Conservation (phyloP, 1,140 invertebrate species). For the Penaeus indicus region DNA sequence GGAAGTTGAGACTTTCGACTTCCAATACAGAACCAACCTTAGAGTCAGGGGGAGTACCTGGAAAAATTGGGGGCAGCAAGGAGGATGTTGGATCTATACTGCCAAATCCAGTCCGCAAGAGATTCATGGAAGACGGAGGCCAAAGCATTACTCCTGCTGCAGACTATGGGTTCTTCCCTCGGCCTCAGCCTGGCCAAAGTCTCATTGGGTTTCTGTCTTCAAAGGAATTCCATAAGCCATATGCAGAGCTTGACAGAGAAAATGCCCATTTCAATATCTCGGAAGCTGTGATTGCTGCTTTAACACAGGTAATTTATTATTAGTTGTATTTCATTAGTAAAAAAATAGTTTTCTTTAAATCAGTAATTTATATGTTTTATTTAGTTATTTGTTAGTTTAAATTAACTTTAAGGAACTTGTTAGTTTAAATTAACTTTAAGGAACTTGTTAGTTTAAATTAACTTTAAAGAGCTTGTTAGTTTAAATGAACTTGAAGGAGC, state of each 20-base stretch:
- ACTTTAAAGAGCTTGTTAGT: too few species aligned
- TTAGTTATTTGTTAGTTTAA: too few species aligned
- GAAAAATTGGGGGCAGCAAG: not conserved
- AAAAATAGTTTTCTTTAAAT: too few species aligned
- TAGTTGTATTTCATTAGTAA: not conserved
- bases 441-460: too few species aligned
- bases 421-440: too few species aligned
- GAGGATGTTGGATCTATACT: not conserved
- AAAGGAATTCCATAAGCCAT: conserved; percentile 78
- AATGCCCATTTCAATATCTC: conserved; percentile 90
- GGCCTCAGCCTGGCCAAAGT: conserved; percentile 81
- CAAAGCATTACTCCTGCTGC: conserved; percentile 56
- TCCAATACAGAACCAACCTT: conserved; percentile 42
- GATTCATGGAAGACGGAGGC: conserved; percentile 57
- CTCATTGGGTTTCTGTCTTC: conserved; percentile 82
- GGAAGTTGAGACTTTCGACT: conserved; percentile 33
- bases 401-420: too few species aligned
- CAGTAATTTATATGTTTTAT: too few species aligned
- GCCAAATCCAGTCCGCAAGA: conserved; percentile 29
- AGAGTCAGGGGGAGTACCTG: not conserved
- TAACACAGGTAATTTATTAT: conserved; percentile 75
- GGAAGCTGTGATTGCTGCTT: conserved; percentile 86
- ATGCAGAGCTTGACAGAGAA: conserved; percentile 86
- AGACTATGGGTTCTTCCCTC: conserved; percentile 73
- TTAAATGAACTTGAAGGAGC: too few species aligned